Base-by-base conservation (phyloP, 1,140 invertebrate species). In the Drosophila repletoides region DNA sequence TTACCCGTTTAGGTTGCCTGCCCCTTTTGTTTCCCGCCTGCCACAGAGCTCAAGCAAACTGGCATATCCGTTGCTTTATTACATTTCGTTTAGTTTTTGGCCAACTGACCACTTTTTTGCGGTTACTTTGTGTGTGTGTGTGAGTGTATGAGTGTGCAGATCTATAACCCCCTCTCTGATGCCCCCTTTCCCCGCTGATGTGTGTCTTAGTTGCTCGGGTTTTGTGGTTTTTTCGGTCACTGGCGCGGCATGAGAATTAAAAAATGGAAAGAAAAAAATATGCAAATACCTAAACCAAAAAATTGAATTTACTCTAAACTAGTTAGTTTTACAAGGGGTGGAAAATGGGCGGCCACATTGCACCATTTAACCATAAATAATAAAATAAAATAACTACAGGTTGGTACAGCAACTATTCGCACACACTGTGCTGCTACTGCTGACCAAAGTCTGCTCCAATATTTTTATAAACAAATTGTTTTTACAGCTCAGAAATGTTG, bases 351-450 rank as follows among this genome's bases (percentile, higher is more conserved):
- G 63, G 48, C 31, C 40, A 64, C 31, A 73, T 65, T 84, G 73
- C 80, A 22, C 76, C 80, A 72, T 84, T 84, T 86, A 73, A 80
- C 80, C 80, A 86, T 84, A 84, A 84, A 84, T 84, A 84, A 84
- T 84, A 84, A 75, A 84, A 84, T 86, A 84, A 84, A 84, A 84
- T 87, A 86, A 84, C 80, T 84, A 76, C 80, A 80, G 80, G 80
- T 84, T 76, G 34, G 36, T n/a, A n/a, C n/a, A n/a, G n/a, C 64
- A 72, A 76, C 80, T 76, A 86, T 84, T 79, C 48, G 80, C 75
- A 86, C 73, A 80, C 79, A 77, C 71, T 81, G 69, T 46, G 43
- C 53, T 38, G 48, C 65, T 46, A 38, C 53, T 38, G 48, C 65
- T 48, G 72, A 15, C 58, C 68, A 34, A 43, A 40, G 34, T 31